Evolutionary conservation across 2,113 vertebrate genomes (phyloP), one percentile per base, ranked within the genome.

Genomic region (Notechis scutatus): DNA sequence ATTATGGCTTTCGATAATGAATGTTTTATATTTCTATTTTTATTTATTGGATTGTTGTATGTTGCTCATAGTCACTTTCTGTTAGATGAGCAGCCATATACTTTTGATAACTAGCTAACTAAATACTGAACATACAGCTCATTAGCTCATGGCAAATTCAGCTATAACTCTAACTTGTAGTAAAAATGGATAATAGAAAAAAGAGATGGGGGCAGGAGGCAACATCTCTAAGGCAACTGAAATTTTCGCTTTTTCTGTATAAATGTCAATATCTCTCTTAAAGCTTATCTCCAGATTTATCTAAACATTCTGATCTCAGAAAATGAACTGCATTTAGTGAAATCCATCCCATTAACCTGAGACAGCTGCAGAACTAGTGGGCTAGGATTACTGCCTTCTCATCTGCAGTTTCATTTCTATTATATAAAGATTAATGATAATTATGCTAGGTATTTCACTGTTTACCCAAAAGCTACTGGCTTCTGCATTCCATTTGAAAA

Each of bases 381-480:
- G 4, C 23, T 39, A 45, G 89, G 34, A 57, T 29, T 93, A 81
- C n/a, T 24, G n/a, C 56, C 89, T 50, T 14, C 81, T 39, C 39
- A 1, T 52, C 81, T 29, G 29, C 52, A 34, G 45, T 87, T 91
- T 87, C n/a, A 26, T 86, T 64, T 87, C 89, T 91, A 74, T 91
- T 93, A 90, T 69, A 50, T 21, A 34, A 91, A 93, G 92, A 55
- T 91, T 54, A 91, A 93, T 81, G 7, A 81, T 47, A 74, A 64
- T 92, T 52, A 52, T 42, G 29, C 50, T 56, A 29, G 47, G 26
- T 86, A 81, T 81, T 56, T 39, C 20, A 42, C 26, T 21, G 34
- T 42, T 74, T 39, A 34, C 34, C 21, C 5, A 42, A 39, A 54
- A 61, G 85, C 57, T 64, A 24, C 39, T 3, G 55, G 45, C 24